A percentile compares a stretch with the other conserved stretches of the same genome.
These are phyloP conservation scores for Mimumesa dahlbomi DNA, from an alignment of 2,888 invertebrate genomes.

Conservation along the genomic window DNA sequence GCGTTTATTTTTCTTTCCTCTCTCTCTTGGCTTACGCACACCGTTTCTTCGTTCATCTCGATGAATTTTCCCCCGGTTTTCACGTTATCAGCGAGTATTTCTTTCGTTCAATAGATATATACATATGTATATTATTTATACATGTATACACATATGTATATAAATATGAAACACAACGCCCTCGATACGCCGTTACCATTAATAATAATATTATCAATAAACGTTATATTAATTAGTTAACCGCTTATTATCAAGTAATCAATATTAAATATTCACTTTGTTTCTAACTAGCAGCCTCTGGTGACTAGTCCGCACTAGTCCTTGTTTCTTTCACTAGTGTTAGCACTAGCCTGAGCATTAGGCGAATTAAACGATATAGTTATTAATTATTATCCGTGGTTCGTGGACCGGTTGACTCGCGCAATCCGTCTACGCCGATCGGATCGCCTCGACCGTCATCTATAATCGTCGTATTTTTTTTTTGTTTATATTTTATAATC, in stretches of 20 bases:
- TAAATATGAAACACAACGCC: slow-evolving; percentile 5
- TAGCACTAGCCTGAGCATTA: slow-evolving; percentile 77
- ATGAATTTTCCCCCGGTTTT: not conserved
- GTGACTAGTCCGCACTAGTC: slow-evolving; percentile 77
- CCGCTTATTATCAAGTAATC: slow-evolving; percentile 61
- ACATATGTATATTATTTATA: no score
- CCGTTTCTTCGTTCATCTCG: no score
- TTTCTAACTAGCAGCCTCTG: slow-evolving; percentile 77
- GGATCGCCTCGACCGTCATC: slow-evolving; percentile 25
- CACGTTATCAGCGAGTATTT: slow-evolving; percentile 8
- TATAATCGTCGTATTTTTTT: not conserved
- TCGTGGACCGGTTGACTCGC: slow-evolving; percentile 31
- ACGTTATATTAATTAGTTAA: slow-evolving; percentile 58
- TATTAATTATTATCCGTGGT: slow-evolving; percentile 42
- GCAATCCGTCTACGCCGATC: slow-evolving; percentile 18
- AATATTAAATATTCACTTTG: slow-evolving; percentile 69
- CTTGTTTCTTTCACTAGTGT: slow-evolving; percentile 61
- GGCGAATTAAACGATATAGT: slow-evolving; percentile 55
- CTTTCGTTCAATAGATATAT: no score
- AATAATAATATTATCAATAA: slow-evolving; percentile 33
- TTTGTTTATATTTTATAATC: not conserved
- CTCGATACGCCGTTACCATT: slow-evolving; percentile 20
- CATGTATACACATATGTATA: no score
- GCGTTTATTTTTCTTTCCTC: slow-evolving; percentile 8
- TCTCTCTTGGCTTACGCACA: no score